Evolutionary conservation across 2,797 vertebrate species (phyloP).

Genomic region (Ctenosaura bakeri): DNA sequence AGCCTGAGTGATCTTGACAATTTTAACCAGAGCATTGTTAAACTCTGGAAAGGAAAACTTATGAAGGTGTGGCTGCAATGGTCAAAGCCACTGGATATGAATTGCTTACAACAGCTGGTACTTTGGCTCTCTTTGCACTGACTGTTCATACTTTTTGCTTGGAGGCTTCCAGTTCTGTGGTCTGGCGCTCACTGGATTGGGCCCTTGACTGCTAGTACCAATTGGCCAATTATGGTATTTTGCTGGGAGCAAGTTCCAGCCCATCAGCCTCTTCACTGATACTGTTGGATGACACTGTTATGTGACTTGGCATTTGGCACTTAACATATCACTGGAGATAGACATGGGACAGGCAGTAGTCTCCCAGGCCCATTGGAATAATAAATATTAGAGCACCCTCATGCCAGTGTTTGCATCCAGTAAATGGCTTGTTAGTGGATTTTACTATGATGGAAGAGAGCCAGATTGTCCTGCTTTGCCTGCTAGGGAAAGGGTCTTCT

Average conservation of each 20-base stretch:
- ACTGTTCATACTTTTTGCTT: neutral
- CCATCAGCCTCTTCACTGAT: neutral
- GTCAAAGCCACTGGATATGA: neutral
- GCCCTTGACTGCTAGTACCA: neutral
- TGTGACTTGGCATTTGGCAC: neutral
- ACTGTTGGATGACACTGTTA: neutral
- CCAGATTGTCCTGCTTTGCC: neutral
- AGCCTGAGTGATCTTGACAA: neutral
- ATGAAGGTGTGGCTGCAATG: neutral
- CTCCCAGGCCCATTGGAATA: neutral
- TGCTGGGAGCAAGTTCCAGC: neutral
- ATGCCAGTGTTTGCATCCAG: neutral
- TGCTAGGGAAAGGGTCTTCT: neutral
- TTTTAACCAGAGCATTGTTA: neutral
- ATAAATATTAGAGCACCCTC: neutral
- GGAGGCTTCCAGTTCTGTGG: neutral
- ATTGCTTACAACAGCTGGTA: neutral
- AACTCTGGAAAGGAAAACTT: neutral
- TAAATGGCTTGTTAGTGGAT: neutral
- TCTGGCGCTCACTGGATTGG: neutral
- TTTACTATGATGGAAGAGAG: neutral
- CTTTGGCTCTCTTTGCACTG: neutral
- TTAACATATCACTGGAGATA: neutral
- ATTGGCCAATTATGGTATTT: neutral
- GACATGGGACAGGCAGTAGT: neutral